Evolutionary conservation across 2,888 invertebrate genomes (phyloP).

Genomic region (Eupithecia inturbata): DNA sequence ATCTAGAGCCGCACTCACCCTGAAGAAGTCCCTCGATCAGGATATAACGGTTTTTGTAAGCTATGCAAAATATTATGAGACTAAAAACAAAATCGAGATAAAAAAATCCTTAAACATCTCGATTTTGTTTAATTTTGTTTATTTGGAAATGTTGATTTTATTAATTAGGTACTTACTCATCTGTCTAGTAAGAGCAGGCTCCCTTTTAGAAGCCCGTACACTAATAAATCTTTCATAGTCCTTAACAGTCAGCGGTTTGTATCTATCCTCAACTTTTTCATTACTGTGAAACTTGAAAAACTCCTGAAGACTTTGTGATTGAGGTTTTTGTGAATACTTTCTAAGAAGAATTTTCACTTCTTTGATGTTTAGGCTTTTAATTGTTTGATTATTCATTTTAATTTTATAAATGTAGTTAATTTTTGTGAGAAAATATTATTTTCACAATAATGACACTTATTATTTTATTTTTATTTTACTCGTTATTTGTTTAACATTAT

Average conservation of each 20-base stretch:
- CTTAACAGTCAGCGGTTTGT: slow-evolving; percentile 57
- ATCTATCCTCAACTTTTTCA: slow-evolving; percentile 51
- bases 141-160: too few species aligned
- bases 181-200: slow-evolving; percentile 72
- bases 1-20: too few species aligned
- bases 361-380: slow-evolving; percentile 52
- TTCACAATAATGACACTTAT: background rate
- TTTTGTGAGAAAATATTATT: background rate
- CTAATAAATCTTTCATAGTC: slow-evolving; percentile 74
- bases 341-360: slow-evolving; percentile 46
- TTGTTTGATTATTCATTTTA: slow-evolving; percentile 47
- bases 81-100: too few species aligned
- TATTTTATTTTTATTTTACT: background rate
- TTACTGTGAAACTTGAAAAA: slow-evolving; percentile 71
- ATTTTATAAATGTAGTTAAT: background rate
- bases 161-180: slow-evolving; percentile 65
- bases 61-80: too few species aligned
- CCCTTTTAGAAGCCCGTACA: slow-evolving; percentile 60
- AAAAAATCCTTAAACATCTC: too few species aligned
- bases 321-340: slow-evolving; percentile 54
- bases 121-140: too few species aligned
- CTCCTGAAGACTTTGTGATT: slow-evolving; percentile 52
- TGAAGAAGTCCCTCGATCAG: too few species aligned
- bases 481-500: background rate
- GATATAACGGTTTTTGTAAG: too few species aligned